Conservation (phyloP, 2,113 vertebrate species). For the Pseudorasbora parva region DNA sequence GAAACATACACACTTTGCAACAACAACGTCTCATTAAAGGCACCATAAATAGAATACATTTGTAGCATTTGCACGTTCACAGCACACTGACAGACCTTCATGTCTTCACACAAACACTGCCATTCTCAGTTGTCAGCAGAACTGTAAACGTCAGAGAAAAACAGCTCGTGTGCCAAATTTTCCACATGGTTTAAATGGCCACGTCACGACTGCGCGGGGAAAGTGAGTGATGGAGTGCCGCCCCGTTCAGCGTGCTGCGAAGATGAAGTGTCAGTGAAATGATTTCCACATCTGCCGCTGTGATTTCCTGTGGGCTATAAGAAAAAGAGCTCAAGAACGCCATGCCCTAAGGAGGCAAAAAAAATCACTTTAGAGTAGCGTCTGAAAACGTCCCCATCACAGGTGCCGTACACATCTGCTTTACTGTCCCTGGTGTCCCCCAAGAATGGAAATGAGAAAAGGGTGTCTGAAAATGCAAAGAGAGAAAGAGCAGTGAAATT, state of each 20-base stretch:
- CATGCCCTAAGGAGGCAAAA: conserved; percentile 3
- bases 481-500: background rate
- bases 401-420: conserved; percentile 21
- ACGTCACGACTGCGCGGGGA: background rate
- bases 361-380: conserved; percentile 25
- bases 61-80: background rate
- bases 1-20: background rate
- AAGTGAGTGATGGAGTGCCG: conserved; percentile 30
- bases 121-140: conserved; percentile 21
- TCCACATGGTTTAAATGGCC: conserved; percentile 6
- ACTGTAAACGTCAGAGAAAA: background rate
- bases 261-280: conserved; percentile 35
- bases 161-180: conserved; percentile 15
- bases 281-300: conserved; percentile 31
- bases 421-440: background rate
- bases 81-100: background rate
- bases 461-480: background rate
- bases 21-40: background rate
- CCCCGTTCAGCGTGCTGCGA: background rate
- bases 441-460: conserved; percentile 15
- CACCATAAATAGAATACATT: background rate
- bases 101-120: background rate
- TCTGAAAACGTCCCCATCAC: conserved; percentile 25
- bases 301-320: conserved; percentile 36
- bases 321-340: conserved; percentile 13